phyloP scores from a whole-genome alignment of 2,113 vertebrate genomes.

The Corythornis madagascariensis region DNA sequence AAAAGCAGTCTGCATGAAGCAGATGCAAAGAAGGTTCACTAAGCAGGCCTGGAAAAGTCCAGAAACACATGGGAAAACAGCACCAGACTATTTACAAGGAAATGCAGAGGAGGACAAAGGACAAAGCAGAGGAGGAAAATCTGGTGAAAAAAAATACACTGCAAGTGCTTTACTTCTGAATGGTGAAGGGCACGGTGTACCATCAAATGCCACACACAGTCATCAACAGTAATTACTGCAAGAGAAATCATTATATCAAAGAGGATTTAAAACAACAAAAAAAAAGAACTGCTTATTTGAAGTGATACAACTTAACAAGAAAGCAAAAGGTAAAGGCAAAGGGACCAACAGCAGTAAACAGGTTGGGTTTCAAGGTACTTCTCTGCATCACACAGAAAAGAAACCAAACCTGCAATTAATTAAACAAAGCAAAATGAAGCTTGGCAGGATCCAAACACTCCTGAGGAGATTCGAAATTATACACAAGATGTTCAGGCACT shows the following conservation, averaged over 20 bases:
- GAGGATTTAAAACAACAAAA: too few species aligned
- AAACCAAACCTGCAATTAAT: background rate
- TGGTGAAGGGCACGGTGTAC: background rate
- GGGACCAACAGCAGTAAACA: accelerated
- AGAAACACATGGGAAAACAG: slow-evolving; percentile 38
- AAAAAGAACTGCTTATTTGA: background rate
- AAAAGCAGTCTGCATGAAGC: background rate
- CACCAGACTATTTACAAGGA: slow-evolving; percentile 51
- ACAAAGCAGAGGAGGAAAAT: slow-evolving; percentile 64
- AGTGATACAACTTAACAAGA: background rate
- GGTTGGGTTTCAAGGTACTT: background rate
- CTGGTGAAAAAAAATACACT: background rate
- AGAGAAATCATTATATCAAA: background rate
- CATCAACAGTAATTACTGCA: background rate
- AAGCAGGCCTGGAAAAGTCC: background rate
- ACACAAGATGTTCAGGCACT: slow-evolving; percentile 16
- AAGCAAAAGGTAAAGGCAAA: background rate
- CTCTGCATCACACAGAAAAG: background rate
- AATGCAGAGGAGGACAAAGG: slow-evolving; percentile 56
- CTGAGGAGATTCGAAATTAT: slow-evolving; percentile 32
- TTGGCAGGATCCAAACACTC: background rate
- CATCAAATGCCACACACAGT: background rate
- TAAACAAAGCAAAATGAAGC: slow-evolving; percentile 35
- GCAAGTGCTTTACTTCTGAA: background rate
- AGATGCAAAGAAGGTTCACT: background rate